Percentiles rank a stretch among this genome's conserved stretches.
Evolutionary conservation across 2,888 invertebrate genomes (phyloP).

Genomic region (Hyalella azteca): DNA sequence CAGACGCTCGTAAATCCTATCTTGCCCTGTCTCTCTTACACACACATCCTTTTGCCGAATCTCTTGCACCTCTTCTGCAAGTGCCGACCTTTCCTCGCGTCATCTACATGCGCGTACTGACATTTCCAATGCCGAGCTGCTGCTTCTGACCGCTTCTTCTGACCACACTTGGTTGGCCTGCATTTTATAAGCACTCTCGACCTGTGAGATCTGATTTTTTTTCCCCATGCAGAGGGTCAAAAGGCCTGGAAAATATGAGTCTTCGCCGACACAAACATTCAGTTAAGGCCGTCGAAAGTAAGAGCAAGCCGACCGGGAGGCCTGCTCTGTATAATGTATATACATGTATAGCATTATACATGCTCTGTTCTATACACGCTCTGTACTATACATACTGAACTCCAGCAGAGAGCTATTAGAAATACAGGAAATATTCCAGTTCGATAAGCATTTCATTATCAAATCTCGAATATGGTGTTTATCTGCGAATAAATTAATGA

Average conservation of each 20-base stretch:
- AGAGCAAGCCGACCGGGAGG: too few species aligned
- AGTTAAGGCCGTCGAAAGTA: neutral
- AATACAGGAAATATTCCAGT: too few species aligned
- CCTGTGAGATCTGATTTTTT: neutral
- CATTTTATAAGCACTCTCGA: neutral
- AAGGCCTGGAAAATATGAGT: neutral
- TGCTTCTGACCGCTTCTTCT: constrained; percentile 14
- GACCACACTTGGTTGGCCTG: neutral
- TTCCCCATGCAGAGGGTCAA: constrained; percentile 2
- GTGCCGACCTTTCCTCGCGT: neutral
- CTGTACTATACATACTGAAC: too few species aligned
- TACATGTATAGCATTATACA: too few species aligned
- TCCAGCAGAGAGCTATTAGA: too few species aligned
- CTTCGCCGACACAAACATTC: constrained; percentile 2
- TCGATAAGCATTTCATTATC: too few species aligned
- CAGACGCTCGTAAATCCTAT: neutral
- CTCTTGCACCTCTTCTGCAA: neutral
- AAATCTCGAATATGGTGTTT: too few species aligned
- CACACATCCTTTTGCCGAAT: too few species aligned
- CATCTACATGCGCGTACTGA: neutral
- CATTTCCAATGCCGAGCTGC: neutral
- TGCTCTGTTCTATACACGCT: too few species aligned
- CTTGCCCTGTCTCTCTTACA: neutral
- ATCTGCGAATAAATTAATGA: too few species aligned
- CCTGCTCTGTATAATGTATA: too few species aligned